Conservation (phyloP, 2,888 invertebrate species). For the Platynereis dumerilii region DNA sequence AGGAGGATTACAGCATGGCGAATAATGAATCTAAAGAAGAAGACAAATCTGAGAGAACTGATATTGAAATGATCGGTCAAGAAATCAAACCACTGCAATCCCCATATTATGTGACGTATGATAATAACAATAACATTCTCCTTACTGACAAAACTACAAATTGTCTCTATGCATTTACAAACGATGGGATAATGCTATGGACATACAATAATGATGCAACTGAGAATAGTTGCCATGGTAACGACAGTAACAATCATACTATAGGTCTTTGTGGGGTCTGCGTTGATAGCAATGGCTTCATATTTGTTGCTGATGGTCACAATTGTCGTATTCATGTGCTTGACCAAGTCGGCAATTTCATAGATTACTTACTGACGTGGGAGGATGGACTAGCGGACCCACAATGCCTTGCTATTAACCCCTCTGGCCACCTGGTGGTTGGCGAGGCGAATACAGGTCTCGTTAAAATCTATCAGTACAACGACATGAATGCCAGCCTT, state of each 20-base stretch:
- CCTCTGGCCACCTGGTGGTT: constrained; percentile 23
- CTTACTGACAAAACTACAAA: constrained; percentile 17
- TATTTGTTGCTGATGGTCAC: constrained; percentile 23
- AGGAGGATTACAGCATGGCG: too few species aligned
- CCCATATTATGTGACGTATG: constrained; percentile 20
- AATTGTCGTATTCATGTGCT: constrained; percentile 22
- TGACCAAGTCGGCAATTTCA: constrained; percentile 9
- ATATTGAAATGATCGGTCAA: not conserved
- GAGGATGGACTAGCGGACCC: constrained; percentile 28
- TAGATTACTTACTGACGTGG: constrained; percentile 14
- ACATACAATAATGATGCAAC: not conserved
- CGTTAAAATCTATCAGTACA: constrained; percentile 26
- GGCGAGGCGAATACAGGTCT: constrained; percentile 27
- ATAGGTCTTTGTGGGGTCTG: constrained; percentile 14
- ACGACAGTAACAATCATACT: not conserved
- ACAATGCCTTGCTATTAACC: constrained; percentile 15
- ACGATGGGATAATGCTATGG: not conserved
- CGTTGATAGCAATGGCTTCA: constrained; percentile 18
- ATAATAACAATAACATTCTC: not conserved
- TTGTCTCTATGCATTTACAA: constrained; percentile 17
- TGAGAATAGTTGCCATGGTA: not conserved
- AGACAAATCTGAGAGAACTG: not conserved
- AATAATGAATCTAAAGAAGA: too few species aligned
- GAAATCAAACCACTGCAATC: not conserved
- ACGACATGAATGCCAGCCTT: too few species aligned